Conservation (phyloP, 2,113 vertebrate species). For the Aldabrachelys gigantea region DNA sequence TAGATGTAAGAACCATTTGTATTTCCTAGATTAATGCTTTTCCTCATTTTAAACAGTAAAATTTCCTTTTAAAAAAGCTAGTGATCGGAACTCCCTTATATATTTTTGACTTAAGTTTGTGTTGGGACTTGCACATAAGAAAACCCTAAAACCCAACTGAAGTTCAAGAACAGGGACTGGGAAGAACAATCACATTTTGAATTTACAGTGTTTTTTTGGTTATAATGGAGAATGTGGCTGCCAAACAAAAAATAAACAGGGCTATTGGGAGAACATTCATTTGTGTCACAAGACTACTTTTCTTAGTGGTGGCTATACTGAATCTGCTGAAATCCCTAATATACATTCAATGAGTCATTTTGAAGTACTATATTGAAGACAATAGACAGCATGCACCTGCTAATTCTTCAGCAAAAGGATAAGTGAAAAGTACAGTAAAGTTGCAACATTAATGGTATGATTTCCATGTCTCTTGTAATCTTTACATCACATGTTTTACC, state of each 20-base stretch:
- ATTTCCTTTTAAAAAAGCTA: background rate
- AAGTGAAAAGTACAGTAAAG: background rate
- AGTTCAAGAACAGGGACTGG: background rate
- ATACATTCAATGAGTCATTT: background rate
- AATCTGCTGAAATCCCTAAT: background rate
- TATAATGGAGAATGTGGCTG: background rate
- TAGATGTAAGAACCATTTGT: slow-evolving; percentile 84
- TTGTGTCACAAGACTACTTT: background rate
- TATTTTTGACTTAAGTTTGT: background rate
- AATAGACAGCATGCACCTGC: background rate
- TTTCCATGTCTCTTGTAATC: background rate
- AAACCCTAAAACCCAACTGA: background rate
- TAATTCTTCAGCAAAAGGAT: background rate
- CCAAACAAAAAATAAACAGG: background rate
- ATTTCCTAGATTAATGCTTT: background rate
- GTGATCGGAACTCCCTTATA: background rate
- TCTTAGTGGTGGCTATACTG: background rate
- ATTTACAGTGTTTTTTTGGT: background rate
- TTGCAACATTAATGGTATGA: background rate
- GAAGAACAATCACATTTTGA: background rate
- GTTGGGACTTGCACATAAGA: background rate
- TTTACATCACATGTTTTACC: background rate
- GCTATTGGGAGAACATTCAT: background rate
- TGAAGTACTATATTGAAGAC: background rate
- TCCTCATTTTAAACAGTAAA: background rate